phyloP scores from a whole-genome alignment of 2,888 invertebrate species.

The Sinotaia quadrata region DNA sequence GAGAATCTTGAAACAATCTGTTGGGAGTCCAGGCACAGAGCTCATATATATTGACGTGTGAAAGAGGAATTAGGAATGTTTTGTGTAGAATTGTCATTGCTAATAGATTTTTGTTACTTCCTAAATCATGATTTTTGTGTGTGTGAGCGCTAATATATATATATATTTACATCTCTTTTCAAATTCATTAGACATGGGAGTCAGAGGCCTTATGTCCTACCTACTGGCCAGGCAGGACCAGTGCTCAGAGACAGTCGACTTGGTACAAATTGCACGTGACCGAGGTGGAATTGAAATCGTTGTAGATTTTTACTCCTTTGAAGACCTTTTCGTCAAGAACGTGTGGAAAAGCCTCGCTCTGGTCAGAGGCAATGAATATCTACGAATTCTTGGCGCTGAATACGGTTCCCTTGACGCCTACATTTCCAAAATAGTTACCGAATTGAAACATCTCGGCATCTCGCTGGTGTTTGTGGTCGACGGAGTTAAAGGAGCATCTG shows the following conservation, averaged over 20 bases:
- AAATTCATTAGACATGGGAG: conserved; percentile 65
- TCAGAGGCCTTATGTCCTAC: conserved; percentile 54
- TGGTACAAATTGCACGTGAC: conserved; percentile 57
- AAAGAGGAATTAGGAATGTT: too few relatives aligned
- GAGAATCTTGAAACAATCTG: too few relatives aligned
- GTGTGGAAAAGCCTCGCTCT: conserved; percentile 54
- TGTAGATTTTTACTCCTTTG: conserved; percentile 66
- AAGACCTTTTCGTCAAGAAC: conserved; percentile 53
- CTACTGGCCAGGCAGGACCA: conserved; percentile 48
- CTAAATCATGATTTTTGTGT: too few relatives aligned
- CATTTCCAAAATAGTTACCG: conserved; percentile 56
- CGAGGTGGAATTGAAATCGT: conserved; percentile 62
- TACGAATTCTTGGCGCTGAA: conserved; percentile 65
- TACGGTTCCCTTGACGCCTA: conserved; percentile 56
- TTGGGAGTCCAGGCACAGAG: too few relatives aligned
- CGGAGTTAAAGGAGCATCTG: conserved; percentile 62
- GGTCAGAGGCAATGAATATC: conserved; percentile 50
- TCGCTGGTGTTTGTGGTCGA: conserved; percentile 64
- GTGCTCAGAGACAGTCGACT: conserved; percentile 57
- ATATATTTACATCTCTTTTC: too few relatives aligned
- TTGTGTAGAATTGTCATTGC: too few relatives aligned
- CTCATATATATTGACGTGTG: too few relatives aligned
- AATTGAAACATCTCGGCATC: conserved; percentile 58
- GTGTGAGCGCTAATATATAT: too few relatives aligned
- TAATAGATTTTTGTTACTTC: too few relatives aligned